These are phyloP conservation scores for Karalla daura DNA, from an alignment of 2,797 vertebrate species.

Conservation along the genomic window DNA sequence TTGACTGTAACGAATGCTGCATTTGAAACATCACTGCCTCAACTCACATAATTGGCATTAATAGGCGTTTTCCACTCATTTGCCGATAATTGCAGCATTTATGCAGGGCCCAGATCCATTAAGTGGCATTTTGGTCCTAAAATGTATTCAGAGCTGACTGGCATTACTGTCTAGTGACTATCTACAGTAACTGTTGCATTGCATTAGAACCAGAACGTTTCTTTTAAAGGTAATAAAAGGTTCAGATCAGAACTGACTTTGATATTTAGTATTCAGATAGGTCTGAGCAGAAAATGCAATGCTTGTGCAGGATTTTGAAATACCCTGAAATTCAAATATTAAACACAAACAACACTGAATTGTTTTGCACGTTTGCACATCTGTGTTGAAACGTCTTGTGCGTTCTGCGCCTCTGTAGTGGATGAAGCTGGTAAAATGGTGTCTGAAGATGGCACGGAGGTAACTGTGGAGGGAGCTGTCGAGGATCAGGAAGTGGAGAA, in stretches of 20 bases:
- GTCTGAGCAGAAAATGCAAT: neutral
- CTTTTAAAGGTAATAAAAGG: neutral
- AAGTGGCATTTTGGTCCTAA: too few species aligned
- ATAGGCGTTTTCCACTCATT: neutral
- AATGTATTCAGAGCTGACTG: too few species aligned
- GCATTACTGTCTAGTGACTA: too few species aligned
- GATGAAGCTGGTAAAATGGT: constrained; percentile 98
- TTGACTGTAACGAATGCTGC: neutral
- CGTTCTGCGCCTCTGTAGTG: constrained; percentile 79
- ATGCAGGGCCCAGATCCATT: too few species aligned
- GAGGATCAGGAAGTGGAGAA: constrained; percentile 91
- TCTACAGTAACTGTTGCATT: too few species aligned
- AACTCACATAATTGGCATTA: neutral
- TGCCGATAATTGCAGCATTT: neutral
- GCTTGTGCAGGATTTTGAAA: too few species aligned
- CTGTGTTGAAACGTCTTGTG: constrained; percentile 3
- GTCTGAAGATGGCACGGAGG: constrained; percentile 92
- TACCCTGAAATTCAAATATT: too few species aligned
- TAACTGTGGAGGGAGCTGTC: constrained; percentile 90
- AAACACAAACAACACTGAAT: too few species aligned
- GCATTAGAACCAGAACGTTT: too few species aligned
- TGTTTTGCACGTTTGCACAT: neutral
- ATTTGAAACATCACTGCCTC: neutral
- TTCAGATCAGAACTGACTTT: neutral
- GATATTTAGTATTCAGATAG: neutral